These are phyloP conservation scores for Drosophila pectinifera DNA, from an alignment of 1,140 invertebrate genomes.

Conservation along the genomic window DNA sequence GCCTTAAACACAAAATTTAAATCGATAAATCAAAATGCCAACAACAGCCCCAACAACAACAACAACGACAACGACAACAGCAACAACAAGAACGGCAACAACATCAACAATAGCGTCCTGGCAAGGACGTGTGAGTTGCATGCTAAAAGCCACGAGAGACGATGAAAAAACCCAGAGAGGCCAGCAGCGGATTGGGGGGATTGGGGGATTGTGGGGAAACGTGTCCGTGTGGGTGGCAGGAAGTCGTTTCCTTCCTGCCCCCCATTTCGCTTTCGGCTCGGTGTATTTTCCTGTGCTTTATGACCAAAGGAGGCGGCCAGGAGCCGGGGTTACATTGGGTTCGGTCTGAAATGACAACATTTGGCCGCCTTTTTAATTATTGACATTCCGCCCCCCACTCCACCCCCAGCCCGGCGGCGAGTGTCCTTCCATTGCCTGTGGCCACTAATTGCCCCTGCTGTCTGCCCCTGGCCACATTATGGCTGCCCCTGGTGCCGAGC, in stretches of 20 bases:
- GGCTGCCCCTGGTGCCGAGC: background rate
- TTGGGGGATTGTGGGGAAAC: background rate
- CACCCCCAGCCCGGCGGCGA: background rate
- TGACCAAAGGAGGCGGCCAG: background rate
- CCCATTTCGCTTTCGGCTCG: slow-evolving; percentile 19
- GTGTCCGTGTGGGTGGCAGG: slow-evolving; percentile 48
- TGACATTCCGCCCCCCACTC: slow-evolving; percentile 60
- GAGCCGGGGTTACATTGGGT: slow-evolving; percentile 19
- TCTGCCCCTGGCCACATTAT: background rate
- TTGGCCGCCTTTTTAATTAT: slow-evolving; percentile 81
- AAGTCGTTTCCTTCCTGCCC: slow-evolving; percentile 51
- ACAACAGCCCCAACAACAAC: slow-evolving; percentile 53
- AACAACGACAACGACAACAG: no score
- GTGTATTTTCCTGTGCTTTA: slow-evolving; percentile 25
- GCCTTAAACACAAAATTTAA: slow-evolving; percentile 72
- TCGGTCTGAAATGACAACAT: slow-evolving; percentile 75
- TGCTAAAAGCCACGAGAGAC: slow-evolving; percentile 70
- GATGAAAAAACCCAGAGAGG: slow-evolving; percentile 25
- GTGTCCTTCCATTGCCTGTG: slow-evolving; percentile 34
- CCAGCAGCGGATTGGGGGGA: no score
- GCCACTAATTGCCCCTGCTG: slow-evolving; percentile 56
- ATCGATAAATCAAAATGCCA: slow-evolving; percentile 83
- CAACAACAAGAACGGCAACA: slow-evolving; percentile 37
- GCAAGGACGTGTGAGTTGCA: slow-evolving; percentile 82
- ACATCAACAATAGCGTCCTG: slow-evolving; percentile 50